Base-by-base conservation (phyloP, 1,140 invertebrate species). In the Drosophila takahashii region DNA sequence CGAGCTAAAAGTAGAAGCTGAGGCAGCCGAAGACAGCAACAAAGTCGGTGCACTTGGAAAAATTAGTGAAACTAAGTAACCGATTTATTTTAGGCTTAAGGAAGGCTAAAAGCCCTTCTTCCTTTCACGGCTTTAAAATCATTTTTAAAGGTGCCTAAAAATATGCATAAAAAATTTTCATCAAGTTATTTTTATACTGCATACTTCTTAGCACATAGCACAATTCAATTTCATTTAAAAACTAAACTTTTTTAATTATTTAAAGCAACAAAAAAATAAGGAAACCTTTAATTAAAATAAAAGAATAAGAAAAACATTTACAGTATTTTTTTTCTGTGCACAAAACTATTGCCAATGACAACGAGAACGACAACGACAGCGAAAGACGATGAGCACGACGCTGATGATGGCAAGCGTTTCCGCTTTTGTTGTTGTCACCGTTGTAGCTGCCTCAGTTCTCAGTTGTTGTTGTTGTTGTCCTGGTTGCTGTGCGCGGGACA, bases 331-430 rank as follows among this genome's bases (percentile, higher is more conserved):
- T 22, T 7, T 10, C 3, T 18, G 42, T 58, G 50, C 48, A 56
- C 39, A 48, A 81, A 86, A 86, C 81, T 86, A 86, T 86, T 87
- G 81, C 78, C 83, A 87, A 77, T 89, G 84, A 79, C 79, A 87
- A 86, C 62, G 75, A 48, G 29, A 34, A 52, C 59, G 74, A 44
- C 29, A 27, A 56, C 54, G 60, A 48, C 66, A 42, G 48, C 60
- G 53, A 70, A 60, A 56, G 66, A 70, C 61, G 80, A 81, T 66
- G 81, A 85, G 69, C 69, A 81, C 72, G 75, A 75, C 71, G 67
- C 73, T 84, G 84, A 87, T 83, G 83, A 86, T 83, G 79, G 79
- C 83, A 87, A 87, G 84, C 76, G 84, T 75, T 89, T 89, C 83
- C 84, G 79, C 61, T 62, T 65, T 83, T 72, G 52, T 50, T 75